Evolutionary conservation across 2,113 vertebrate species (phyloP), one percentile per base, ranked within the genome.

Genomic region (Scomber scombrus): DNA sequence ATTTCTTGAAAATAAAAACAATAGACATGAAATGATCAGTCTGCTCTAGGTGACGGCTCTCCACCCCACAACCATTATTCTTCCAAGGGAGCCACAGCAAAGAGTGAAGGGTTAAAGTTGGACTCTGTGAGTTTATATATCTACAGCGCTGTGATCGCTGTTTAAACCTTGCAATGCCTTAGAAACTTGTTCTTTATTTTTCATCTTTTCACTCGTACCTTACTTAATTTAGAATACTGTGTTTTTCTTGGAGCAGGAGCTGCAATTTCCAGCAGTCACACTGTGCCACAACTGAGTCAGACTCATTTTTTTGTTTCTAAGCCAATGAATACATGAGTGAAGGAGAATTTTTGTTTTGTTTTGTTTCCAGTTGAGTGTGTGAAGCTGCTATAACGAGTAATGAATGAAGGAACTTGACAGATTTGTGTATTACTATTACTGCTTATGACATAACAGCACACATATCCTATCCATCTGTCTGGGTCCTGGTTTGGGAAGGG

Each of bases 91-190:
- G 71, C 67, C 46, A 34, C 54, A 54, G 49, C 58, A 40, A 58
- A 81, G 79, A 75, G 79, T 68, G 51, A 43, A 78, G 60, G 72
- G 31, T 49, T 63, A 79, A 80, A 70, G 89, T 90, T 85, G 80
- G 91, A 93, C 92, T 93, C 84, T 91, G 63, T 90, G 88, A 93
- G 90, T 93, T 92, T 91, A 52, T 86, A 75, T 91, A 91, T 90
- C 69, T 73, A 85, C 87, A 87, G 92, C 77, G 70, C 77, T 26
- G 77, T 69, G 62, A 75, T 89, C 45, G 86, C 90, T 92, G 92
- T 45, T 71, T 56, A 92, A 92, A 88, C 90, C 92, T 76, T 26
- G 40, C 57, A 87, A 93, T 91, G 94, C 94, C 94, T 95, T 95
- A 94, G 82, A 89, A 85, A 71, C 77, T 73, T 51, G 15, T 56